phyloP scores from a whole-genome alignment of 1,140 invertebrate genomes.

The Sweltsa coloradensis region DNA sequence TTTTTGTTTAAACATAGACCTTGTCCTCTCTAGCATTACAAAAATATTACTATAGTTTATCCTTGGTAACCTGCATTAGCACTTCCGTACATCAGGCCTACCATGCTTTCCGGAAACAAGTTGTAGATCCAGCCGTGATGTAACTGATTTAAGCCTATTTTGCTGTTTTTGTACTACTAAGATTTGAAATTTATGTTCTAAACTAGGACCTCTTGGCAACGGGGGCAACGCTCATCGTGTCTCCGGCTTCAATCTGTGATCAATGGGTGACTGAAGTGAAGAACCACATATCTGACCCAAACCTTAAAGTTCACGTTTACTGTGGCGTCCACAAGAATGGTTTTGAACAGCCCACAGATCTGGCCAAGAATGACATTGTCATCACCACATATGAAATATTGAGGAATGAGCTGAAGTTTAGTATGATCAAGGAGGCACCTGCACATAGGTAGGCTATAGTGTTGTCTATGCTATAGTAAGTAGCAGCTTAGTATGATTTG shows the following conservation, averaged over 20 bases:
- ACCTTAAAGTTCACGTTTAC: conserved; percentile 44
- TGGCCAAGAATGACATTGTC: conserved; percentile 59
- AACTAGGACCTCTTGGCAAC: conserved; percentile 35
- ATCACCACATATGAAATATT: conserved; percentile 55
- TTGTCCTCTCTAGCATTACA: no score
- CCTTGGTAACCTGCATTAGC: no score
- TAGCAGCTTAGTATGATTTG: not conserved
- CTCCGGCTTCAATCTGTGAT: conserved; percentile 48
- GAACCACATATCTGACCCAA: conserved; percentile 42
- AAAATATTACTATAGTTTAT: no score
- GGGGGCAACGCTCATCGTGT: conserved; percentile 59
- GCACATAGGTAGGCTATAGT: conserved; percentile 2
- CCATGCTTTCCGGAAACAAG: no score
- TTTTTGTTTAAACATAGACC: no score
- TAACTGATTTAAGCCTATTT: no score
- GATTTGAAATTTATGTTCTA: conserved; percentile 11
- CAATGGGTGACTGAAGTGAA: conserved; percentile 67
- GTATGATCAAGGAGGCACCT: conserved; percentile 26
- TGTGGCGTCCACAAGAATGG: conserved; percentile 36
- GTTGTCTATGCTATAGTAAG: not conserved
- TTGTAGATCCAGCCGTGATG: no score
- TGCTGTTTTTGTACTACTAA: no score
- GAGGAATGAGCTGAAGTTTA: conserved; percentile 40
- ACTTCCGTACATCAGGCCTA: no score
- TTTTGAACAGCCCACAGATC: conserved; percentile 49